Conservation (phyloP, 1,140 invertebrate species). For the Drosophila saltans region DNA sequence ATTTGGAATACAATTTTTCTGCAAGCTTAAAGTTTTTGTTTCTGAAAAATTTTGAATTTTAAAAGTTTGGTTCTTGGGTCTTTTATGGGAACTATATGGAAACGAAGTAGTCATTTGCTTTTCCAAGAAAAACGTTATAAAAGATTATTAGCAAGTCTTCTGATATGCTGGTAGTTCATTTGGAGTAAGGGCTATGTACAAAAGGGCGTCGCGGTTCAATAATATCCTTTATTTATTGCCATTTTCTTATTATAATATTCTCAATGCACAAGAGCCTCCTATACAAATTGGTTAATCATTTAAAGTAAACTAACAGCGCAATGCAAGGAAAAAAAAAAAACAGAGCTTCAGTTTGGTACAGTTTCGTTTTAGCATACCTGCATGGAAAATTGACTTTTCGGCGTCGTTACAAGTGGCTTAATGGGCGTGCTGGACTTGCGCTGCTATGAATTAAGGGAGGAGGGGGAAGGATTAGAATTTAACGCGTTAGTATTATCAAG, state of each 20-base stretch:
- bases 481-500: conserved; percentile 65
- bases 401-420: conserved; percentile 69
- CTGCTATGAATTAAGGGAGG: conserved; percentile 53
- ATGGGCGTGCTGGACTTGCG: conserved; percentile 79
- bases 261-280: background rate
- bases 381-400: conserved; percentile 83
- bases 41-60: too few species aligned
- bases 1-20: too few species aligned
- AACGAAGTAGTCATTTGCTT: too few species aligned
- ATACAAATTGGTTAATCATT: conserved; percentile 5
- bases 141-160: too few species aligned
- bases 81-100: too few species aligned
- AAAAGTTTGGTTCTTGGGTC: too few species aligned
- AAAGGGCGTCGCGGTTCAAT: background rate
- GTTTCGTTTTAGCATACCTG: conserved; percentile 75
- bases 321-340: conserved; percentile 27
- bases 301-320: conserved; percentile 57
- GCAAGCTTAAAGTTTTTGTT: too few species aligned
- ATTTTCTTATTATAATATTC: background rate
- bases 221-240: background rate
- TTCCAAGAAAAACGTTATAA: too few species aligned
- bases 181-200: too few species aligned
- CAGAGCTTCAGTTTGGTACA: conserved; percentile 23
- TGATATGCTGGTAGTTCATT: too few species aligned
- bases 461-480: conserved; percentile 54